Evolutionary conservation across 2,113 vertebrate species (phyloP).

Genomic region (Carassius gibelio): DNA sequence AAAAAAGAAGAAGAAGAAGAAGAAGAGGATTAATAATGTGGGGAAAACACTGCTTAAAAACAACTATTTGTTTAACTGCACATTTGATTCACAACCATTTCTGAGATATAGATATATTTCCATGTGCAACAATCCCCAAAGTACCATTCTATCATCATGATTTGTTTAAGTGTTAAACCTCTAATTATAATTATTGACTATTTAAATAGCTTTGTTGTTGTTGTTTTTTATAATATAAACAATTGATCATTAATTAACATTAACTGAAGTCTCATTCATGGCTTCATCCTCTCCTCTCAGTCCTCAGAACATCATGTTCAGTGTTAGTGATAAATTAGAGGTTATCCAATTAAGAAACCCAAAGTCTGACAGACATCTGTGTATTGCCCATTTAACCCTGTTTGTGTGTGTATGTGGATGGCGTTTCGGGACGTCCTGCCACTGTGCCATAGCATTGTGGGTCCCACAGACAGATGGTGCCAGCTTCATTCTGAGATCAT

Average conservation of each 20-base stretch:
- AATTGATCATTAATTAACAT: background rate
- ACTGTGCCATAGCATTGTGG: conserved; percentile 33
- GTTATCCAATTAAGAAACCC: conserved; percentile 48
- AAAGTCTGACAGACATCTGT: conserved; percentile 57
- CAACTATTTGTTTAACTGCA: background rate
- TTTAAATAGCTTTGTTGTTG: background rate
- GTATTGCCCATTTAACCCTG: conserved; percentile 47
- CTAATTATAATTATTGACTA: background rate
- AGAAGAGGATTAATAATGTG: too few species aligned
- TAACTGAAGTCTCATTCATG: background rate
- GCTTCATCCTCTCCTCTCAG: background rate
- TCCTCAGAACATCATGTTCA: background rate
- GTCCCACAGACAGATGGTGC: conserved; percentile 63
- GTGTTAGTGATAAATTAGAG: conserved; percentile 38
- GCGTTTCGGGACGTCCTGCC: conserved; percentile 49
- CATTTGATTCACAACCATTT: background rate
- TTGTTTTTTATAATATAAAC: background rate
- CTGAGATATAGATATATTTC: background rate
- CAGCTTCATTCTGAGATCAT: conserved; percentile 56
- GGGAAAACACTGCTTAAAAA: background rate
- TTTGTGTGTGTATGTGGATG: conserved; percentile 23
- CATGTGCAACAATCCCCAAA: background rate
- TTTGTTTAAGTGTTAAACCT: background rate
- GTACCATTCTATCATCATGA: too few species aligned
- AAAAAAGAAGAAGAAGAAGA: too few species aligned